Base-by-base conservation (phyloP, 2,797 vertebrate genomes). In the Catharus ustulatus region DNA sequence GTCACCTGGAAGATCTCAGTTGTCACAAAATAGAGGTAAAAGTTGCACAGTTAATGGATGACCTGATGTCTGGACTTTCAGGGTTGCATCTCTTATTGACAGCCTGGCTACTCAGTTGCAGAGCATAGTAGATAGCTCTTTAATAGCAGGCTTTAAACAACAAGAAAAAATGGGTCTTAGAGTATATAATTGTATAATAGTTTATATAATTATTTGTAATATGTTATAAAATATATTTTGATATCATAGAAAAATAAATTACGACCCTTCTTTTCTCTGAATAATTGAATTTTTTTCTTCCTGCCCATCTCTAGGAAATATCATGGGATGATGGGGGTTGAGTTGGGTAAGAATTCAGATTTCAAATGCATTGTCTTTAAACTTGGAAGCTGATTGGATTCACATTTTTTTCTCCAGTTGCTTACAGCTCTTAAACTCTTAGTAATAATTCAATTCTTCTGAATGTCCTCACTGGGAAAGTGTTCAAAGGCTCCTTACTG, bases 381-480 rank as follows among this genome's bases (percentile, higher is more conserved):
- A 57, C 38, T 84, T 43, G 48, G 23, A 32, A 67, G 30, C n/a
- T 46, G 92, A 76, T 38, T 38, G 26, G 55, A 89, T 90, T 87
- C n/a, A 82, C 24, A 23, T 87, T 90, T 92, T 51, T 92, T 93
- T 24, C 55, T 93, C 40, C n/a, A 66, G n/a, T 75, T 95, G 13
- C 34, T 93, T 93, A 43, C 26, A 94, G 32, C 34, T 90, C 45
- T 89, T 92, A 87, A 64, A 69, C 29, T 54, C 7, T 52, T 58
- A 49, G 32, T 85, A 64, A 72, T 36, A 88, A 71, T 83, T 61
- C 13, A 61, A 5, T 74, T 89, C 5, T 74, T 43, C 16, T 76
- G 32, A 89, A 78, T 43, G 7, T 14, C 57, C 42, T 83, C 45
- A 15, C 14, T 49, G 43, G 76, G 49, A 13, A 94, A 66, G 7